Conservation (phyloP, 2,888 invertebrate genomes). For the Carpatolechia fugitivella region DNA sequence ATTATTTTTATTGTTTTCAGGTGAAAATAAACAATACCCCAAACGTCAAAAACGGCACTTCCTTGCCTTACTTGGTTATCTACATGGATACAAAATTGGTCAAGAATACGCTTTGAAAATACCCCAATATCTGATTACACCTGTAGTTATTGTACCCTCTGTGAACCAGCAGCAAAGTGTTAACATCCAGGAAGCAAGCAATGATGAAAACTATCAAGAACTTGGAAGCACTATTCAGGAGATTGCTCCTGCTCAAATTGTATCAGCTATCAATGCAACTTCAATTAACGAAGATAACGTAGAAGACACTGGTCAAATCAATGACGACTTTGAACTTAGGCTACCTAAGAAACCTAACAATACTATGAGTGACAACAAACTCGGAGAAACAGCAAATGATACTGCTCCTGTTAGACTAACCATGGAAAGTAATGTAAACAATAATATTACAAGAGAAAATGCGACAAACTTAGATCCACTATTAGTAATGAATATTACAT, state of each 20-base stretch:
- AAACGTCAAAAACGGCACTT: conserved; percentile 28
- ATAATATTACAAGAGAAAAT: background rate
- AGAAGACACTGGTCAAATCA: background rate
- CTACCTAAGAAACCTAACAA: conserved; percentile 8
- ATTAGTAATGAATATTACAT: background rate
- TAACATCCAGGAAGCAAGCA: conserved; percentile 30
- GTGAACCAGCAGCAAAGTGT: conserved; percentile 41
- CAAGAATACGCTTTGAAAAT: conserved; percentile 33
- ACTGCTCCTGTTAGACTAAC: background rate
- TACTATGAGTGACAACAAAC: background rate
- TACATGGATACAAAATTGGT: conserved; percentile 37
- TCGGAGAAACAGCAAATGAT: background rate
- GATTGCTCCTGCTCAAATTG: conserved; percentile 25
- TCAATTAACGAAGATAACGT: conserved; percentile 10
- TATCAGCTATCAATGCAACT: conserved; percentile 14
- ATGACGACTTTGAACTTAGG: conserved; percentile 29
- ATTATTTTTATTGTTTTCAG: conserved; percentile 31
- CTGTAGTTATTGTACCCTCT: conserved; percentile 39
- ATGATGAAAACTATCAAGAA: conserved; percentile 34
- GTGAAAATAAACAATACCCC: conserved; percentile 24
- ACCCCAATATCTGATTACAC: conserved; percentile 33
- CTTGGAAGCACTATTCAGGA: conserved; percentile 28
- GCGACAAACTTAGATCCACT: background rate
- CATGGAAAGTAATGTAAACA: background rate
- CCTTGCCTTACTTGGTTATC: conserved; percentile 36